Evolutionary conservation across 1,140 invertebrate species (phyloP).

Genomic region (Ephestia elutella): DNA sequence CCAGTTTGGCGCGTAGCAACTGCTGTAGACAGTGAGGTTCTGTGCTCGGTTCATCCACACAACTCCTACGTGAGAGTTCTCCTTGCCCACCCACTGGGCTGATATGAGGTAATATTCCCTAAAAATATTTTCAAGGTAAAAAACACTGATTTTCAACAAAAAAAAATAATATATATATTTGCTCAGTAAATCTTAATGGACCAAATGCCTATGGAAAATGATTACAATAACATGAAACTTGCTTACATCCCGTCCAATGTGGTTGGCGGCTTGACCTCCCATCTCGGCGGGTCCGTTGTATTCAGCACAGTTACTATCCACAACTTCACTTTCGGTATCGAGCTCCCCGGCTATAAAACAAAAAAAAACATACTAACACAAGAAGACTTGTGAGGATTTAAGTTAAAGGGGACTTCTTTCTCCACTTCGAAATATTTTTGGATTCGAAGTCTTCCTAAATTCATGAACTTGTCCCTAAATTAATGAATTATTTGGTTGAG

Average conservation of each 20-base stretch:
- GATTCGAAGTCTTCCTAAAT: no score
- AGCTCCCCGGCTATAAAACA: constrained; percentile 82
- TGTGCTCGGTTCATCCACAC: constrained; percentile 94
- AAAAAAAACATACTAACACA: no score
- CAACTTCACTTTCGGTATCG: constrained; percentile 86
- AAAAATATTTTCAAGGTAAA: constrained; percentile 32
- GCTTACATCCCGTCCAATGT: constrained; percentile 83
- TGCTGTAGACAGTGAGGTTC: constrained; percentile 87
- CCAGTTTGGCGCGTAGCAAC: constrained; percentile 86
- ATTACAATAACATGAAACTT: neutral
- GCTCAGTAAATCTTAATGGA: no score
- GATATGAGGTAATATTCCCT: constrained; percentile 95
- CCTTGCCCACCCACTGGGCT: constrained; percentile 88
- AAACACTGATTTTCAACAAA: no score
- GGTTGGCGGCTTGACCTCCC: constrained; percentile 80
- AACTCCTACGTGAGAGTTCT: constrained; percentile 83
- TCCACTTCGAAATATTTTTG: no score
- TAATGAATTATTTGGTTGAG: no score
- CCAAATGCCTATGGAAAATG: neutral
- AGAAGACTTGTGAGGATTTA: constrained; percentile 40
- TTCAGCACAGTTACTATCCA: constrained; percentile 87
- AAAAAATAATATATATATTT: neutral
- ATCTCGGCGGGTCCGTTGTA: constrained; percentile 75
- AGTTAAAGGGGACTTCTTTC: no score
- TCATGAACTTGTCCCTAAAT: no score